These are phyloP conservation scores for Zaprionus taronus DNA, from an alignment of 1,140 invertebrate species.

Conservation along the genomic window DNA sequence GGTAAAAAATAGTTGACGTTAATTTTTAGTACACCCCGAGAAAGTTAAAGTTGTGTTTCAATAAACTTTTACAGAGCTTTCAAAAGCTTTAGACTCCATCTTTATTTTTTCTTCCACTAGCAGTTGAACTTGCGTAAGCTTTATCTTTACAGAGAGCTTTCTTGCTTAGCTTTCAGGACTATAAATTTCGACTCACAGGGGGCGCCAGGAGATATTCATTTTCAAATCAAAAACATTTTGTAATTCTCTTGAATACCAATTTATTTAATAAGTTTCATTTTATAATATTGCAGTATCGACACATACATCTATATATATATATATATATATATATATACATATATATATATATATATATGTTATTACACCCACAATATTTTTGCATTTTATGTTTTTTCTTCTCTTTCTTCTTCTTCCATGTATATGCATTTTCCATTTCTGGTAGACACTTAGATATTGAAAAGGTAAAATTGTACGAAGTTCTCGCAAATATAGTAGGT, in stretches of 20 bases:
- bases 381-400: conserved; percentile 36
- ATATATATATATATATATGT: conserved; percentile 34
- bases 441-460: conserved; percentile 81
- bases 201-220: not conserved
- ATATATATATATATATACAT: conserved; percentile 43
- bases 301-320: conserved; percentile 50
- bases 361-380: conserved; percentile 58
- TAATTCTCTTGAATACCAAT: conserved; percentile 72
- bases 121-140: not conserved
- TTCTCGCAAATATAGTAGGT: conserved; percentile 54
- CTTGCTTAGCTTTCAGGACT: not conserved
- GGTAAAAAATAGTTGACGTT: conserved; percentile 47
- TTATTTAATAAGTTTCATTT: conserved; percentile 66
- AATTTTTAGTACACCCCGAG: conserved; percentile 14
- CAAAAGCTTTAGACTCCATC: not conserved
- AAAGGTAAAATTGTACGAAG: conserved; percentile 82
- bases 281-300: conserved; percentile 65
- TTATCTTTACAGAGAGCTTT: conserved; percentile 14
- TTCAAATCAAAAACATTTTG: conserved; percentile 17
- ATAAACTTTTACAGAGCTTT: conserved; percentile 23
- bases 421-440: conserved; percentile 48
- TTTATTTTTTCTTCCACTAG: not conserved
- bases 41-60: not conserved
- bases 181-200: not conserved
- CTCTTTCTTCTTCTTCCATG: conserved; percentile 40